These are phyloP conservation scores for Lepisosteus osseus DNA, from an alignment of 2,113 vertebrate genomes.

Conservation along the genomic window DNA sequence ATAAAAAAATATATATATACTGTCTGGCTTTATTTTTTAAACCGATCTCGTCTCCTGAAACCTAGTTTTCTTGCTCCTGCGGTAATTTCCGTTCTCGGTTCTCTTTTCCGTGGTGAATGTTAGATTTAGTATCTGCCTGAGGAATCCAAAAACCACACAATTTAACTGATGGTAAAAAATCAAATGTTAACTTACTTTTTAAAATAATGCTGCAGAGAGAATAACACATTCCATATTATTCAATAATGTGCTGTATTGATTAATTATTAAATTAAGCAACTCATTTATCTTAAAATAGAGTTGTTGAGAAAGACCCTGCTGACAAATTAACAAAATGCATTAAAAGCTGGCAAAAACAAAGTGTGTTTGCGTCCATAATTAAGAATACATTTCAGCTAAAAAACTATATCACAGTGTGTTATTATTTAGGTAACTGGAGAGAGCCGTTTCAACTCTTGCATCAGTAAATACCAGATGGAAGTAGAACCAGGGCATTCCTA, in stretches of 20 bases:
- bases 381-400: slow-evolving; percentile 14
- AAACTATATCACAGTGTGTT: slow-evolving; percentile 14
- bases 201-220: neutral
- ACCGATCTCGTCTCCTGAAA: too few relatives aligned
- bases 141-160: slow-evolving; percentile 10
- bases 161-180: neutral
- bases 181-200: too few relatives aligned
- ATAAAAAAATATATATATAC: neutral
- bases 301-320: too few relatives aligned
- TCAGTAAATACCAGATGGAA: slow-evolving; percentile 27
- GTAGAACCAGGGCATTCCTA: slow-evolving; percentile 1
- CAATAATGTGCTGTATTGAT: too few relatives aligned
- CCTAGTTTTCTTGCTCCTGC: slow-evolving; percentile 21
- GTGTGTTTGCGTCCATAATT: slow-evolving; percentile 5
- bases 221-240: neutral
- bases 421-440: slow-evolving; percentile 33
- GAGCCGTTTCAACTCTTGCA: slow-evolving; percentile 39
- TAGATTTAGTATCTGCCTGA: slow-evolving; percentile 9
- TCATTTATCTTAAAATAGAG: too few relatives aligned
- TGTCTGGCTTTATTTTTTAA: too few relatives aligned
- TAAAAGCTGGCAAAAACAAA: too few relatives aligned
- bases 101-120: slow-evolving; percentile 30
- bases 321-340: too few relatives aligned
- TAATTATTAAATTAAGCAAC: too few relatives aligned
- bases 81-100: slow-evolving; percentile 31